Conservation (phyloP, 2,113 vertebrate genomes). For the Dasyprocta punctata region DNA sequence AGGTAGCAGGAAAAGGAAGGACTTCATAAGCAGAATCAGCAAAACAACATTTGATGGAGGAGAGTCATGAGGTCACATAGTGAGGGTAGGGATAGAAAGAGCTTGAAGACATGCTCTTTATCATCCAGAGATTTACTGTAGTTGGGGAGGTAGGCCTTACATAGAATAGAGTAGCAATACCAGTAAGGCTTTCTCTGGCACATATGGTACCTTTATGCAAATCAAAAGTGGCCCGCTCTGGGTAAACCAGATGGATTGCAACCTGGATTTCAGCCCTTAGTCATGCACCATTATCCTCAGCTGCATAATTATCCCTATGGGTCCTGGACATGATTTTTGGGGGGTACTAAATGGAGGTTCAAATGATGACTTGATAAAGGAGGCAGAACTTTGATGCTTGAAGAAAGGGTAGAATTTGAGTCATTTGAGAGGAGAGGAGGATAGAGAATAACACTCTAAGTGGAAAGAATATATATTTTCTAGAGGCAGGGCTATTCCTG, state of each 20-base stretch:
- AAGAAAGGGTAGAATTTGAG: neutral
- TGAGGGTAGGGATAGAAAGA: neutral
- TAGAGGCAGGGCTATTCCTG: neutral
- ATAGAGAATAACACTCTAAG: neutral
- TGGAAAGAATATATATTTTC: neutral
- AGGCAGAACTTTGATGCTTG: neutral
- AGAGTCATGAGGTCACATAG: neutral
- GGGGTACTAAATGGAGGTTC: neutral
- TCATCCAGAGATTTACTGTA: neutral
- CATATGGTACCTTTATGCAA: neutral
- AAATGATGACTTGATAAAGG: conserved; percentile 5
- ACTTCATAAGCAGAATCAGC: neutral
- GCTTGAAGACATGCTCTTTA: neutral
- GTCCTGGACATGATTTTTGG: neutral
- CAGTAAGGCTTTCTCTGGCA: neutral
- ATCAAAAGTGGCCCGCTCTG: neutral
- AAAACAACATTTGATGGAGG: neutral
- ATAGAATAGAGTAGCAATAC: neutral
- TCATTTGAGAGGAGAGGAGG: neutral
- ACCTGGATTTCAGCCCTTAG: conserved; percentile 19
- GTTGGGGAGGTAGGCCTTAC: neutral
- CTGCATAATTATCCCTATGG: neutral
- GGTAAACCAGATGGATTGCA: neutral
- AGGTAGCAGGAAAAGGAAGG: conserved; percentile 14
- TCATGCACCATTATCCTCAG: neutral